phyloP scores from a whole-genome alignment of 2,113 vertebrate species.

The Chlorodrepanis virens region DNA sequence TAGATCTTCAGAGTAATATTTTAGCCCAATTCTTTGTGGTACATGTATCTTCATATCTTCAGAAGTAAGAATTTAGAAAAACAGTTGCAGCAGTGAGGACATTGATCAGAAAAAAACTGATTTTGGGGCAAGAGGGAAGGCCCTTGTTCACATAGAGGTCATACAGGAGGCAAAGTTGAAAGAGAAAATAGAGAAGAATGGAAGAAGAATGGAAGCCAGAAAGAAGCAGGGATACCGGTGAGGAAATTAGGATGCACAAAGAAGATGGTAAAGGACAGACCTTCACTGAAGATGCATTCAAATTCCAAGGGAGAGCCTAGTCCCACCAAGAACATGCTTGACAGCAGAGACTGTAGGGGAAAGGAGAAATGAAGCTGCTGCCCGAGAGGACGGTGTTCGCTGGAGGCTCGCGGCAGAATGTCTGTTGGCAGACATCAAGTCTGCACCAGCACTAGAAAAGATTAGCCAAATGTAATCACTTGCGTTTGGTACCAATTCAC shows the following conservation, averaged over 20 bases:
- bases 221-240: neutral
- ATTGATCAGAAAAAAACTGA: neutral
- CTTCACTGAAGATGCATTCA: neutral
- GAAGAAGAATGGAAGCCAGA: neutral
- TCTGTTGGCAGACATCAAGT: neutral
- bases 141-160: accelerated
- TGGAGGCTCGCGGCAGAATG: accelerated
- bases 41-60: neutral
- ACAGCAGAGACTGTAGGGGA: neutral
- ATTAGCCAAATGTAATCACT: neutral
- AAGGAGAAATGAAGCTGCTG: neutral
- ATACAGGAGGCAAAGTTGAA: neutral
- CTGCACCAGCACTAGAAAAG: neutral
- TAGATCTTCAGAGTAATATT: neutral
- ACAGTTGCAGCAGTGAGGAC: neutral
- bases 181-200: neutral
- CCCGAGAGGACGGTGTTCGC: accelerated
- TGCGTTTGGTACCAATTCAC: neutral
- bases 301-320: neutral
- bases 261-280: neutral
- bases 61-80: neutral
- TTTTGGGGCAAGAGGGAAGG: neutral
- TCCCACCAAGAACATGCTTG: neutral
- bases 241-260: neutral
- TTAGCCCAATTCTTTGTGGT: neutral